These are phyloP conservation scores for Troilus luridus DNA, from an alignment of 2,888 invertebrate genomes.

Conservation along the genomic window DNA sequence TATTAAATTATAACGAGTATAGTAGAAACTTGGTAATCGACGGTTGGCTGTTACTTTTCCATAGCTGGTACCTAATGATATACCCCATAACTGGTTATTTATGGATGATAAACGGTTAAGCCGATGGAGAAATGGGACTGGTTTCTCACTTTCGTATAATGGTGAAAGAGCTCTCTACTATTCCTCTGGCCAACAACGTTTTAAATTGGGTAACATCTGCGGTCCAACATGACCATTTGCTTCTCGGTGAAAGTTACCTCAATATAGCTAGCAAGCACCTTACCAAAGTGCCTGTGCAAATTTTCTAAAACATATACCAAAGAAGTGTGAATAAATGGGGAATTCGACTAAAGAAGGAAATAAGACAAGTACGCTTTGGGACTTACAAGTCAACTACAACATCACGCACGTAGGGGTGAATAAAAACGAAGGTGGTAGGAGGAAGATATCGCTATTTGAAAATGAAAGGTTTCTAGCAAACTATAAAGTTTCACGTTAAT, in stretches of 20 bases:
- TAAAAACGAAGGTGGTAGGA: too few relatives aligned
- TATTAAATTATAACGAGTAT: constrained; percentile 12
- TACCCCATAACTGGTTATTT: constrained; percentile 1
- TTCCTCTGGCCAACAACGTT: neutral
- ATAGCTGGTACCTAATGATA: neutral
- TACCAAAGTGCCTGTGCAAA: neutral
- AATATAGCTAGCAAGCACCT: neutral
- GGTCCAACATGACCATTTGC: constrained; percentile 2
- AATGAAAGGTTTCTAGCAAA: too few relatives aligned
- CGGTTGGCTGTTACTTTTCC: neutral
- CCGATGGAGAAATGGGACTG: constrained; percentile 26
- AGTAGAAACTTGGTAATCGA: neutral
- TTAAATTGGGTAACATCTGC: constrained; percentile 34
- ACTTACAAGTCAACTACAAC: too few relatives aligned
- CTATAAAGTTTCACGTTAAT: too few relatives aligned
- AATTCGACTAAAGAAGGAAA: too few relatives aligned
- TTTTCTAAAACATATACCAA: neutral
- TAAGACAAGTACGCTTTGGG: too few relatives aligned
- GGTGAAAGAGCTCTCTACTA: neutral
- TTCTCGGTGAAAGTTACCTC: neutral
- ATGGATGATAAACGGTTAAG: neutral
- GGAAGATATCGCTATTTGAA: too few relatives aligned
- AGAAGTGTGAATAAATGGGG: too few relatives aligned
- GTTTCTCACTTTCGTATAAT: constrained; percentile 34
- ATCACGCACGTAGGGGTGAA: too few relatives aligned